Evolutionary conservation across 2,888 invertebrate species (phyloP), one percentile per base, ranked within the genome.

Genomic region (Xanthia togata): DNA sequence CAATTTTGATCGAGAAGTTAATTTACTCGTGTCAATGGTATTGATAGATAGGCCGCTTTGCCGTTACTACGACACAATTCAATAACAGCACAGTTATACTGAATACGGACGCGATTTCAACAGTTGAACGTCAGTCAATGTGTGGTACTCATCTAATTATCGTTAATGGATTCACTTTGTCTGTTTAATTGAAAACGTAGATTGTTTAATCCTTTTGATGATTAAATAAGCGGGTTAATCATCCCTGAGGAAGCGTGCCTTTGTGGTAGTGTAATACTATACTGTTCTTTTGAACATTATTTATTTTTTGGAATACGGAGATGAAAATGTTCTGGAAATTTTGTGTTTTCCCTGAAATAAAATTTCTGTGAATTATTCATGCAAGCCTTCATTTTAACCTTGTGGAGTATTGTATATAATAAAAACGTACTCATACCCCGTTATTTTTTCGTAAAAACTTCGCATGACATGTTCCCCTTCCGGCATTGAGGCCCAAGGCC

Each of bases 1-100:
- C 64, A 77, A 84, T 81, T 84, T 74, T 73, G 75, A 78, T 78
- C 38, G 38, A 53, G 44, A 47, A 75, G 64, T 68, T 84, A 84
- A 86, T 88, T 82, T 79, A 84, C 73, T 70, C 69, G 9, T 82
- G 79, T 78, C 79, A 78, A 70, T 71, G 67, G 65, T 73, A 70
- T 72, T 76, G 79, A 84, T 78, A 78, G 81, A 85, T 78, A 68
- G 55, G 50, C 31, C 23, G 47, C 12, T 73, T 69, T 70, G 53
- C 38, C n/a, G 23, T 41, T 68, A 77, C 73, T 62, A 79, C 41
- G 72, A 73, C 72, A 83, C 60, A 14, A 60, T 70, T 67, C 38
- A 83, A 38, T 41, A 23, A 60, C 60, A 59, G 60, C 44, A 70
- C 59, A 62, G 57, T 57, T n/a, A 73, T 74, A 64, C 23, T 41